Evolutionary conservation across 2,113 vertebrate species (phyloP), one percentile per base, ranked within the genome.

Genomic region (Clarias macrocephalus): DNA sequence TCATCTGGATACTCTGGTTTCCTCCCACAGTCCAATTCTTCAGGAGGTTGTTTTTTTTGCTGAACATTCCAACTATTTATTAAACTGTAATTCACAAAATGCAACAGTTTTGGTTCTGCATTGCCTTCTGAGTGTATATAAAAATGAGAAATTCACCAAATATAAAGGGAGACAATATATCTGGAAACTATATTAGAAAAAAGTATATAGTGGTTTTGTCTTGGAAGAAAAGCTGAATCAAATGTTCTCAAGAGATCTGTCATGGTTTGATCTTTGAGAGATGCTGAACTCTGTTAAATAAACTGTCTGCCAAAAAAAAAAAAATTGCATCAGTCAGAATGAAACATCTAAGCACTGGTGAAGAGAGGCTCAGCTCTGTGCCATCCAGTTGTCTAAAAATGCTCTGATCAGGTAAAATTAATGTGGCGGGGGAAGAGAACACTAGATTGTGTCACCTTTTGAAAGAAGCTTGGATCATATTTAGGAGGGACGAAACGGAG

Each of bases 271-370:
- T 80, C 63, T 59, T 72, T 54, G 19, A 56, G 73, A 62, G 59
- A 83, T 85, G 85, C 85, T 85, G 62, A 85, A 73, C 48, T 54
- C 59, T 60, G 79, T 19, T 83, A 56, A 86, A 86, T 80, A 57
- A 87, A 86, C n/a, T 76, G 76, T 68, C 82, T 79, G 52, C 88
- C 82, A 60, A 81, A 80, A 56, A 81, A 80, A n/a, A n/a, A n/a
- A 65, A 63, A 81, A 85, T 81, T 82, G 33, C 75, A 85, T 88
- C 80, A 90, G 86, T 85, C 80, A 65, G 72, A 85, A 76, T 76
- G 70, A 68, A 68, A 86, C 82, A 84, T 88, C 70, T 73, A 10
- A 87, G 33, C 84, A 23, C 5, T 12, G 15, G 25, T 28, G 33
- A 86, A 70, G 23, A 86, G 28, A 59, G 59, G 37, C 28, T 70